Percentiles rank a stretch among this genome's conserved stretches.
Conservation (phyloP, 2,113 vertebrate species). For the Nothoprocta perdicaria region DNA sequence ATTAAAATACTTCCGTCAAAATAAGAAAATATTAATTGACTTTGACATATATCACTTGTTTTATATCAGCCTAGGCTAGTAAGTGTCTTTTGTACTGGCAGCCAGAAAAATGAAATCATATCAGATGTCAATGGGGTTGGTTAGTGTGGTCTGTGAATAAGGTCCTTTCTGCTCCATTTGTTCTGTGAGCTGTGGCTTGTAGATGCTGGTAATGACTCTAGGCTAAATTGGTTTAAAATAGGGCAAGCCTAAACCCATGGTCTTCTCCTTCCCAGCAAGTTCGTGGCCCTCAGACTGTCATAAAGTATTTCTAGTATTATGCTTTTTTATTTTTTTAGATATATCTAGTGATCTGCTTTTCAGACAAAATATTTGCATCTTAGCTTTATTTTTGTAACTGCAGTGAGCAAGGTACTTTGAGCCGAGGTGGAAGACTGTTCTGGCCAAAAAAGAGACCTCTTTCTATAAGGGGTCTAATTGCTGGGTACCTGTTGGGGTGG, state of each 20-base stretch:
- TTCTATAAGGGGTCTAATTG: background rate
- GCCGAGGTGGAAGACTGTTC: background rate
- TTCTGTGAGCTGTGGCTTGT: background rate
- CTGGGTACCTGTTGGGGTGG: background rate
- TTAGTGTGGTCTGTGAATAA: background rate
- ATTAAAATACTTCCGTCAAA: constrained; percentile 49
- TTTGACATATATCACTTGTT: constrained; percentile 54
- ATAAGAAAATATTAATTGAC: constrained; percentile 41
- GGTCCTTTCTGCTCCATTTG: constrained; percentile 11
- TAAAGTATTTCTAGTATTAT: background rate
- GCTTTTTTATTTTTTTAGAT: background rate
- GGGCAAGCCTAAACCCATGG: background rate
- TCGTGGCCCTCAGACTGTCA: background rate
- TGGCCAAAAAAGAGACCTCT: background rate
- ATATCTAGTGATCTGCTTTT: background rate
- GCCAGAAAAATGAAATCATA: background rate
- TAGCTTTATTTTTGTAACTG: background rate
- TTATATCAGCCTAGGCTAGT: constrained; percentile 41
- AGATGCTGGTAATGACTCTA: background rate
- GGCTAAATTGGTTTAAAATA: background rate
- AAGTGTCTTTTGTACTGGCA: constrained; percentile 27
- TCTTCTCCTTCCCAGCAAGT: background rate
- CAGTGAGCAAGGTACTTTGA: background rate
- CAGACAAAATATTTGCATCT: rapidly evolving
- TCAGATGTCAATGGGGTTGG: background rate